Evolutionary conservation across 1,140 invertebrate genomes (phyloP), one percentile per base, ranked within the genome.

Genomic region (Melitaea cinxia): DNA sequence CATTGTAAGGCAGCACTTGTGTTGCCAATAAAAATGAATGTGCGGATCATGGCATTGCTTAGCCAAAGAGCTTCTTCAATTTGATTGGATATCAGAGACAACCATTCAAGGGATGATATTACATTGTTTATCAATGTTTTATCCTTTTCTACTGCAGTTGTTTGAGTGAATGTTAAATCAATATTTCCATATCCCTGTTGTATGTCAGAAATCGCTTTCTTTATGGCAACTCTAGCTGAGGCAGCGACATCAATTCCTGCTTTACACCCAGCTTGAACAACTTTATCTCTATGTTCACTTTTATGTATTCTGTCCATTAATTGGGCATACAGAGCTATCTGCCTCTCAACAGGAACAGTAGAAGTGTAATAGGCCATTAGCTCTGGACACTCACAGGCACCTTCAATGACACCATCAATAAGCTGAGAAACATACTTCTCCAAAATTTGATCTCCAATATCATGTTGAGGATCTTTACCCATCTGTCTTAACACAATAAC

Each of bases 1-100:
- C 88, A 89, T 47, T 65, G 56, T 30, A 89, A 72, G n/a, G 91
- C 91, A 24, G 90, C 89, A 73, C 91, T 89, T 39, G 88, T 85
- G 45, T 91, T 91, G 6, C 88, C 85, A 72, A 91, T 88, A 45
- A 91, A 90, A 52, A 91, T 89, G 83, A 98, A 98, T 42, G 93
- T 93, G 62, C 97, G 94, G 73, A 98, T 96, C 67, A 98, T 93
- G n/a, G 96, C 94, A 93, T 98, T 98, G 1, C 95, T 95, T 80
- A 98, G 95, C 91, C 94, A 95, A 3, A 99, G 77, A 9, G 96
- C 94, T 87, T 98, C 97, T 37, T 94, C 91, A 39, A 95, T 87
- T 84, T 98, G 97, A 42, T 93, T 92, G 4, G 93, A 92, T 83
- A 97, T 95, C 78, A 97, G 96, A 7, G 95, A 93, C 1, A 99